phyloP scores from a whole-genome alignment of 1,140 invertebrate genomes.

The Hirudo medicinalis region DNA sequence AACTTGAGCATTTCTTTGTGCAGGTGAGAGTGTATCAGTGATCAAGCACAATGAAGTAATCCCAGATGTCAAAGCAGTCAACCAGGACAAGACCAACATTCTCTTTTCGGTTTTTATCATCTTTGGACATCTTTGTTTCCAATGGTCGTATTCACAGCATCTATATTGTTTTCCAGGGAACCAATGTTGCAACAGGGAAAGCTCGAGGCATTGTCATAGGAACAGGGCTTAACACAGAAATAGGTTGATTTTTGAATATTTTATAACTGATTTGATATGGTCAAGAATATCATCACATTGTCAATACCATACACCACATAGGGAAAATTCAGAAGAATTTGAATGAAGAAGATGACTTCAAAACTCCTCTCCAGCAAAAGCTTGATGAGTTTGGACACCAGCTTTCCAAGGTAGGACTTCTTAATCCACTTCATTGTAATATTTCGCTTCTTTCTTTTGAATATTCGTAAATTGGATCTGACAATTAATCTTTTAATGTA shows the following conservation, averaged over 20 bases:
- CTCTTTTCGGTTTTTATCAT: slow-evolving; percentile 47
- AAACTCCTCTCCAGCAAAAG: slow-evolving; percentile 98
- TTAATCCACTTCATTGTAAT: too few relatives aligned
- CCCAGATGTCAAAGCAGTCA: slow-evolving; percentile 90
- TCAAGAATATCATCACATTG: too few relatives aligned
- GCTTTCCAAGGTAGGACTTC: slow-evolving; percentile 87
- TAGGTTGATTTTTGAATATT: slow-evolving; percentile 47
- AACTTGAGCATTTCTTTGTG: neutral
- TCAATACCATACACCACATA: neutral
- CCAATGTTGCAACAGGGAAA: slow-evolving; percentile 96
- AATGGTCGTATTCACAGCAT: neutral
- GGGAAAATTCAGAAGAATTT: slow-evolving; percentile 97
- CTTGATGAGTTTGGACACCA: slow-evolving; percentile 99
- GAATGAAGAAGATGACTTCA: slow-evolving; percentile 98
- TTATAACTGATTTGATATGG: too few relatives aligned
- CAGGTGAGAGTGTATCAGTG: slow-evolving; percentile 85
- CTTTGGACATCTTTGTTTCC: neutral
- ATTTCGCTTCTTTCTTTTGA: neutral
- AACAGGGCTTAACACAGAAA: slow-evolving; percentile 92
- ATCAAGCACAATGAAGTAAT: slow-evolving; percentile 96
- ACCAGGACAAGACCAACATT: slow-evolving; percentile 98
- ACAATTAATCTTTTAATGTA: neutral
- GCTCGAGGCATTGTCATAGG: slow-evolving; percentile 95
- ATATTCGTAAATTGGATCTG: neutral
- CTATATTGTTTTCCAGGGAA: slow-evolving; percentile 45